phyloP scores from a whole-genome alignment of 1,140 invertebrate species.

The Parapsyche elsis region DNA sequence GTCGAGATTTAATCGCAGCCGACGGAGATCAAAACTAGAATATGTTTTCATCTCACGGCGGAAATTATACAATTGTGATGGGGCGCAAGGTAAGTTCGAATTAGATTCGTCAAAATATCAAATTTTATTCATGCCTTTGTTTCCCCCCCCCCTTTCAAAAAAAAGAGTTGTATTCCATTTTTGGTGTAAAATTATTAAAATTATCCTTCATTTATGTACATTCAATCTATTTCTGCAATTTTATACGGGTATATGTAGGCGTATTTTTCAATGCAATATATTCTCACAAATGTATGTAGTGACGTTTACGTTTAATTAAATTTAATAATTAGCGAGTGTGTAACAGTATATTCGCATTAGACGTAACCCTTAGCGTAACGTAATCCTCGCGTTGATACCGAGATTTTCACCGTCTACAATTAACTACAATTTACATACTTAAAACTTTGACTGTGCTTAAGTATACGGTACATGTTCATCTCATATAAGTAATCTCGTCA shows the following conservation, averaged over 20 bases:
- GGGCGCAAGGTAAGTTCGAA: too few species aligned
- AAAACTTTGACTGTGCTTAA: neutral
- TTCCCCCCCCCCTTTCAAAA: too few species aligned
- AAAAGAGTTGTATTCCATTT: too few species aligned
- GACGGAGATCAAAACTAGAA: too few species aligned
- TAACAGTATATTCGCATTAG: constrained; percentile 26
- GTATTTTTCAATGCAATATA: neutral
- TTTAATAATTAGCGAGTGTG: constrained; percentile 22
- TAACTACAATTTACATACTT: constrained; percentile 25
- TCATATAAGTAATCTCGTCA: too few species aligned
- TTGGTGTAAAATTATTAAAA: too few species aligned
- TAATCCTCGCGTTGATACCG: constrained; percentile 17
- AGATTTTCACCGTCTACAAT: constrained; percentile 29
- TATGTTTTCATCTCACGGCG: too few species aligned
- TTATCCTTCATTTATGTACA: neutral
- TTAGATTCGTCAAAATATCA: too few species aligned
- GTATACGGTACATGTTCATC: neutral
- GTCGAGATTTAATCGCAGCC: too few species aligned
- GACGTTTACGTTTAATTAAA: neutral
- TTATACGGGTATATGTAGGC: neutral
- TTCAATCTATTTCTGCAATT: neutral
- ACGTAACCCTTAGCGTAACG: constrained; percentile 19
- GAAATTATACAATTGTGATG: too few species aligned
- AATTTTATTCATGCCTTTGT: too few species aligned
- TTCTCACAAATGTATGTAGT: neutral